Evolutionary conservation across 1,140 invertebrate species (phyloP).

Genomic region (Drosophila navojoa): DNA sequence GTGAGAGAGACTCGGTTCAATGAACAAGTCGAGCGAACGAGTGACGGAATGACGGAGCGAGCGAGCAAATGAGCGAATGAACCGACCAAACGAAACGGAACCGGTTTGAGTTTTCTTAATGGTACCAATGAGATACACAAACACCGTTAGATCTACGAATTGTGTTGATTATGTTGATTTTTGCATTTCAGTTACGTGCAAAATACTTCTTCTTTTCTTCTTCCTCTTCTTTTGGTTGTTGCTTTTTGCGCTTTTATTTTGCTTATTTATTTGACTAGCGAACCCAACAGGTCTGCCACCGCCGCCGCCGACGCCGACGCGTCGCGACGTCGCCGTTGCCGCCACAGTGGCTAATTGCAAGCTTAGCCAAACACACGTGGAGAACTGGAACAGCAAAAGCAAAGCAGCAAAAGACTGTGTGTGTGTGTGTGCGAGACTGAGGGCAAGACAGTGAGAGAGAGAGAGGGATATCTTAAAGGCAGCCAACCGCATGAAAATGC

Average conservation of each 20-base stretch:
- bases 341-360: conserved; percentile 58
- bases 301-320: neutral
- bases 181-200: conserved; percentile 69
- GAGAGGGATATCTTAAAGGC: conserved; percentile 17
- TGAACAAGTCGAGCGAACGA: conserved; percentile 53
- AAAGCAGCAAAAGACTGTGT: conserved; percentile 5
- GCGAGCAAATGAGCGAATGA: conserved; percentile 32
- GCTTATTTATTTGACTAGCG: conserved; percentile 54
- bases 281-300: conserved; percentile 30
- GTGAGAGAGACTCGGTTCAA: conserved; percentile 41
- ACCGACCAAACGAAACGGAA: conserved; percentile 32
- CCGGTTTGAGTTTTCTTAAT: conserved; percentile 66
- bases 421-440: neutral
- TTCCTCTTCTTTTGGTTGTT: neutral
- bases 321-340: neutral
- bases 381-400: conserved; percentile 42
- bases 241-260: neutral
- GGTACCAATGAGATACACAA: conserved; percentile 47
- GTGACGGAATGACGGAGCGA: conserved; percentile 1
- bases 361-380: conserved; percentile 46
- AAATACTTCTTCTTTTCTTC: conserved; percentile 4
- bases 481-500: conserved; percentile 64
- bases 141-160: conserved; percentile 66
- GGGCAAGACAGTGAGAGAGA: too few species aligned
- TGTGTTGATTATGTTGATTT: conserved; percentile 67